Percentiles rank a stretch among this genome's conserved stretches.
Conservation (phyloP, 2,113 vertebrate species). For the Sus scrofa region T2T-Sscrofa CM000812.6:191609501-191610000, state of each 20-base stretch:
- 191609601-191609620: slow-evolving; percentile 91
- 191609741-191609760: slow-evolving; percentile 70
- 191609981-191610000: not conserved
- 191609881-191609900: not conserved
- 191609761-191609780: slow-evolving; percentile 69
- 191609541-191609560: slow-evolving; percentile 88
- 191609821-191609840: slow-evolving; percentile 21
- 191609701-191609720: slow-evolving; percentile 75
- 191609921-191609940: not conserved
- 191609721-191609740: slow-evolving; percentile 58
- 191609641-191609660: slow-evolving; percentile 85
- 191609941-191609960: slow-evolving; percentile 35
- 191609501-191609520: slow-evolving; percentile 88
- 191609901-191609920: not conserved
- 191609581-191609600: slow-evolving; percentile 89
- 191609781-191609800: slow-evolving; percentile 61
- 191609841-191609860: not conserved
- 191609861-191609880: not conserved
- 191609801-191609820: slow-evolving; percentile 61
- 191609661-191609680: slow-evolving; percentile 41
- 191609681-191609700: slow-evolving; percentile 61
- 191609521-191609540: slow-evolving; percentile 89
- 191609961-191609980: not conserved
- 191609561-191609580: slow-evolving; percentile 88
- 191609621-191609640: slow-evolving; percentile 91